Conservation (phyloP, 2,888 invertebrate genomes). For the Dynastes grantii region DNA sequence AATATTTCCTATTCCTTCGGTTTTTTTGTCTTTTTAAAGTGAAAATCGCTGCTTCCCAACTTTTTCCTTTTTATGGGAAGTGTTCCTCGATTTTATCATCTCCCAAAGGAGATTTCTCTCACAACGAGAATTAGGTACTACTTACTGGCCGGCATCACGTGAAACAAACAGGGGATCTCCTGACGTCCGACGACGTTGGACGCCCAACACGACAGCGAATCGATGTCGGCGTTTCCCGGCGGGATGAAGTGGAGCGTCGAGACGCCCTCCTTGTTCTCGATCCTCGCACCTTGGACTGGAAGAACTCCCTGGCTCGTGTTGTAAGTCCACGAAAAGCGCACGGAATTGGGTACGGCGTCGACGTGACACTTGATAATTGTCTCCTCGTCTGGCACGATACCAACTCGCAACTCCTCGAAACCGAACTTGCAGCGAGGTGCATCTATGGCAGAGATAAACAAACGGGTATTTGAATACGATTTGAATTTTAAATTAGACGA, state of each 20-base stretch:
- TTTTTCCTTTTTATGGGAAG: too few species aligned
- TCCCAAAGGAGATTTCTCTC: too few species aligned
- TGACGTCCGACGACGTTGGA: constrained; percentile 89
- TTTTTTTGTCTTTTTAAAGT: too few species aligned
- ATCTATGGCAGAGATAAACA: constrained; percentile 71
- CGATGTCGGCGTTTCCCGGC: constrained; percentile 78
- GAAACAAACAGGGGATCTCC: constrained; percentile 85
- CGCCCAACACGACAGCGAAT: constrained; percentile 91
- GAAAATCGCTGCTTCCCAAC: too few species aligned
- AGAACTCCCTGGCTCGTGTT: constrained; percentile 83
- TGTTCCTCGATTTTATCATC: too few species aligned
- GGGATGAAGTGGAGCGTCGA: constrained; percentile 75
- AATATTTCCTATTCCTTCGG: too few species aligned
- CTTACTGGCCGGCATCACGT: constrained; percentile 87
- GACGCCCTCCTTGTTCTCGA: constrained; percentile 71
- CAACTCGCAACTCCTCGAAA: constrained; percentile 80
- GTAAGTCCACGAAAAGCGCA: constrained; percentile 88
- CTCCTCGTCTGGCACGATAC: constrained; percentile 82
- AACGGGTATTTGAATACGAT: constrained; percentile 35
- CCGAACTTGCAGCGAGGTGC: constrained; percentile 85
- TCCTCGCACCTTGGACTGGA: constrained; percentile 78
- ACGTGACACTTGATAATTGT: constrained; percentile 86
- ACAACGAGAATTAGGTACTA: constrained; percentile 53
- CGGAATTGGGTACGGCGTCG: constrained; percentile 83
- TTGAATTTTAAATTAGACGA: constrained; percentile 46